These are phyloP conservation scores for Phalacrocorax aristotelis DNA, from an alignment of 2,113 vertebrate genomes.

Conservation along the genomic window DNA sequence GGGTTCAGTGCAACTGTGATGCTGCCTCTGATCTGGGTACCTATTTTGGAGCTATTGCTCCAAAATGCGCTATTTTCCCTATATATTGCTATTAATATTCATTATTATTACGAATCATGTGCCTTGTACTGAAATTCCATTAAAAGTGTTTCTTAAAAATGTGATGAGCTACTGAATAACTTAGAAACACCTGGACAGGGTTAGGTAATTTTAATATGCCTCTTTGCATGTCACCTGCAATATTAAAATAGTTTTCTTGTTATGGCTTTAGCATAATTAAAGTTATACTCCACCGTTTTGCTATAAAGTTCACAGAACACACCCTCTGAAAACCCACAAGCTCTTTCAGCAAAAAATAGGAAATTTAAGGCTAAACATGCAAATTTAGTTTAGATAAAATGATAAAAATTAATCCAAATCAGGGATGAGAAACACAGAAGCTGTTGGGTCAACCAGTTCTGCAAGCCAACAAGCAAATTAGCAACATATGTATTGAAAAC, in stretches of 20 bases:
- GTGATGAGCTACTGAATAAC: background rate
- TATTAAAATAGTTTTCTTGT: background rate
- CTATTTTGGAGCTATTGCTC: background rate
- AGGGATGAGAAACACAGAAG: background rate
- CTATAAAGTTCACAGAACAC: background rate
- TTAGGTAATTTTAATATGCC: background rate
- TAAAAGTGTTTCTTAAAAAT: background rate
- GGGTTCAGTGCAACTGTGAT: background rate
- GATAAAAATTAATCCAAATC: background rate
- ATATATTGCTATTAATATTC: background rate
- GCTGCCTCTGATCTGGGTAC: background rate
- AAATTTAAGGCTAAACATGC: background rate
- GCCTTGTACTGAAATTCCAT: background rate
- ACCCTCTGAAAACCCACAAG: background rate
- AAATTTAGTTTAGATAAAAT: background rate
- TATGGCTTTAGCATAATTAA: background rate
- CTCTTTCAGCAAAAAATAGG: background rate
- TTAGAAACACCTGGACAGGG: background rate
- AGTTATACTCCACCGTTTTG: constrained; percentile 2
- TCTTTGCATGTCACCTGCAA: background rate
- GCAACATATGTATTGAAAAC: background rate
- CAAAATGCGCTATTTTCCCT: background rate
- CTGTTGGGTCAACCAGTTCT: background rate
- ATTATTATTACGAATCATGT: background rate
- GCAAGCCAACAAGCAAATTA: background rate